phyloP scores from a whole-genome alignment of 2,888 invertebrate genomes.

The Melanotus villosus region DNA sequence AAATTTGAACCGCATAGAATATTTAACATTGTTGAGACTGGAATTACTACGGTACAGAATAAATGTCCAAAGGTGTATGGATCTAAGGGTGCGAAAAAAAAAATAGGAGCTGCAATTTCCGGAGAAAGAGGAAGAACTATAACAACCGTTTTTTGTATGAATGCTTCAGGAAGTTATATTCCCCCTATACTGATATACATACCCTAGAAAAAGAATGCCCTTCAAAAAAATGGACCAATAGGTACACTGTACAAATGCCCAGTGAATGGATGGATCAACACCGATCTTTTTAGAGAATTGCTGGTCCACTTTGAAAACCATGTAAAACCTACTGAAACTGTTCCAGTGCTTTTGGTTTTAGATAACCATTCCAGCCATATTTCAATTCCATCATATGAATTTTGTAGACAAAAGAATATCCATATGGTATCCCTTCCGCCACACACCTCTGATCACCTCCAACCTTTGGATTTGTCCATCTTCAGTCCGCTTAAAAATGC shows the following conservation, averaged over 20 bases:
- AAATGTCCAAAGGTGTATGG: conserved; percentile 21
- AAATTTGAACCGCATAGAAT: conserved; percentile 13
- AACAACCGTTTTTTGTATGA: conserved; percentile 20
- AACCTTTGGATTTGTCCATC: conserved; percentile 1
- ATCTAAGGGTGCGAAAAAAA: conserved; percentile 18
- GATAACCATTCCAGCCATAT: conserved; percentile 30
- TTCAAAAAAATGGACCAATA: conserved; percentile 65
- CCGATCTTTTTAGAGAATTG: conserved; percentile 53
- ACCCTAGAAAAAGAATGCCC: conserved; percentile 59
- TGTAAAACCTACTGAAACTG: conserved; percentile 3
- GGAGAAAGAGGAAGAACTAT: conserved; percentile 29
- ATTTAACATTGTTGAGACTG: conserved; percentile 22
- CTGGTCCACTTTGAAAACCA: conserved; percentile 27
- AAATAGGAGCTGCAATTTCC: conserved; percentile 18
- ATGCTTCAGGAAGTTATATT: conserved; percentile 1
- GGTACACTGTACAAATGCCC: conserved; percentile 59
- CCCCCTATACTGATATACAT: no score
- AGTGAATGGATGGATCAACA: conserved; percentile 54
- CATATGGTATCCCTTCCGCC: conserved; percentile 30
- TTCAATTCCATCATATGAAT: conserved; percentile 33
- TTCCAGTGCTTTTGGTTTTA: conserved; percentile 24
- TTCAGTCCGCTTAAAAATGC: no score
- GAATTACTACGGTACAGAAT: conserved; percentile 18
- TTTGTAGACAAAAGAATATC: conserved; percentile 22
- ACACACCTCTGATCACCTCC: conserved; percentile 22